Evolutionary conservation across 2,113 vertebrate genomes (phyloP).

Genomic region (Ophthalmolycus amberensis): DNA sequence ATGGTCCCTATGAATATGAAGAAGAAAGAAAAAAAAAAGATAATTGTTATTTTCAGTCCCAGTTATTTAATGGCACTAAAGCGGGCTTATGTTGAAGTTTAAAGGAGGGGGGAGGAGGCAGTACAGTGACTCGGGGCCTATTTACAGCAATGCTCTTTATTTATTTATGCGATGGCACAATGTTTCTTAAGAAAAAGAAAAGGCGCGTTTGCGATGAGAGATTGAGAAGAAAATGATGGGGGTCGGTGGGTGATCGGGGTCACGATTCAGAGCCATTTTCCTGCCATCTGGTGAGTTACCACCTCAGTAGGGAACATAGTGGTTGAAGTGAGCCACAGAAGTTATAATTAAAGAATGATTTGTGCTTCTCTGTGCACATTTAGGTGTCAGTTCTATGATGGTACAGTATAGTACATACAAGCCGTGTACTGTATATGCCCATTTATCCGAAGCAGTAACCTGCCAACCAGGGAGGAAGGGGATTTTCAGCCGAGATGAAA

Average conservation of each 20-base stretch:
- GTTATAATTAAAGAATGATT: slow-evolving; percentile 77
- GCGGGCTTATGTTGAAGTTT: slow-evolving; percentile 71
- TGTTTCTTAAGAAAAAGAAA: slow-evolving; percentile 1
- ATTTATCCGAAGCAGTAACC: slow-evolving; percentile 57
- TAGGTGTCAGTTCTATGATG: slow-evolving; percentile 42
- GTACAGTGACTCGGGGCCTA: slow-evolving; percentile 52
- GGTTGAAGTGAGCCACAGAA: slow-evolving; percentile 32
- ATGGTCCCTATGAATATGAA: neutral
- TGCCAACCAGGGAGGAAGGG: slow-evolving; percentile 37
- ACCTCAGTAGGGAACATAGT: neutral
- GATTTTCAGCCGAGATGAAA: slow-evolving; percentile 56
- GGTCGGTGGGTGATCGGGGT: slow-evolving; percentile 5
- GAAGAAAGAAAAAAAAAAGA: neutral
- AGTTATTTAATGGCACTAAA: slow-evolving; percentile 77
- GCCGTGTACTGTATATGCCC: slow-evolving; percentile 12
- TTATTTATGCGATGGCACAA: slow-evolving; percentile 65
- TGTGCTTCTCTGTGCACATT: slow-evolving; percentile 59
- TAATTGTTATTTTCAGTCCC: neutral
- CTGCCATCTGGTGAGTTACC: slow-evolving; percentile 33
- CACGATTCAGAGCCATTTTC: slow-evolving; percentile 41
- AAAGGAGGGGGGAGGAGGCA: slow-evolving; percentile 40
- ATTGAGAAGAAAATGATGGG: slow-evolving; percentile 28
- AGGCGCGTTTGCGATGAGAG: neutral
- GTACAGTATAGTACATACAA: slow-evolving; percentile 50
- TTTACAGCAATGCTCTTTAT: slow-evolving; percentile 56